Base-by-base conservation (phyloP, 2,888 invertebrate species). In the Aquatica leii region DNA sequence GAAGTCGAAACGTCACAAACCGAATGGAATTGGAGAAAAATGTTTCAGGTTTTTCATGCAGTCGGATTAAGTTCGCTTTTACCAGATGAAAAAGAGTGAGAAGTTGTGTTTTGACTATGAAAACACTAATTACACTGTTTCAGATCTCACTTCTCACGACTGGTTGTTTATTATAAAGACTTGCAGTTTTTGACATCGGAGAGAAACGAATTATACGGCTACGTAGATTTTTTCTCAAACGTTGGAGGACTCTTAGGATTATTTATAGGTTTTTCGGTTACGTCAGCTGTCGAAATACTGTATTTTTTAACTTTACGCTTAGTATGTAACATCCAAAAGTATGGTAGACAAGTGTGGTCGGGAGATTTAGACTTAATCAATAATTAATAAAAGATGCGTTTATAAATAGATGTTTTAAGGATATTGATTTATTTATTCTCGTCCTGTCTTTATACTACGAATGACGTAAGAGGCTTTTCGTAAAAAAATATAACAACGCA, bases 131-230 rank as follows among this genome's bases (percentile, higher is more conserved):
- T n/a, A 15, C 17, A 1, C 1, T 14, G 14, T 62, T 62, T 21
- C 31, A 63, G 63, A 12, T 17, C 18, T 12, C 48, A 57, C 1
- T 59, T 37, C 6, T 54, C 63, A 14, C 21, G 56, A 37, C 12
- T 65, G 18, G 35, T 51, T 4, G 40, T 91, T 50, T 90, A 89
- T 81, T 90, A 90, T 81, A 91, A 90, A 77, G 90, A 90, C 73
- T 86, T 87, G 3, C 83, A 84, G 43, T 86, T 85, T 68, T 81
- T 85, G 37, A 83, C 86, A 0, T 85, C 85, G 55, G 83, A 84
- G 57, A 82, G 87, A 6, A 85, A 86, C 48, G 87, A 87, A 71
- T 72, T 87, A 50, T 87, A 84, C 65, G 86, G 87, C 0, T 69
- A 80, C 57, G 85, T 84, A 0, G 87, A 87, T 73, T 86, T 87